phyloP scores from a whole-genome alignment of 2,113 vertebrate genomes.

The Sialia sialis region DNA sequence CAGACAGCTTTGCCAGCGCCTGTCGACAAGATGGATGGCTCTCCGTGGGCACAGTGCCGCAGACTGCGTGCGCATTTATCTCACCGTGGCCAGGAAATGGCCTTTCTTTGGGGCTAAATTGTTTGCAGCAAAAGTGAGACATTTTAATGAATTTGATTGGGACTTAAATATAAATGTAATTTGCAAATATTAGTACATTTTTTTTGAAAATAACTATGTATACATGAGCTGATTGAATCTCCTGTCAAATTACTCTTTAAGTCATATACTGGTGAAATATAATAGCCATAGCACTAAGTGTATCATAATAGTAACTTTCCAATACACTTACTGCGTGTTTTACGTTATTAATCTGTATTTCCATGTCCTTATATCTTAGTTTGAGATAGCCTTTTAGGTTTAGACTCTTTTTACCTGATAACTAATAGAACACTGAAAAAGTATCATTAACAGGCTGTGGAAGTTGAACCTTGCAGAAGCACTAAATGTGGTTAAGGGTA shows the following conservation, averaged over 20 bases:
- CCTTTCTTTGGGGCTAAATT: constrained; percentile 91
- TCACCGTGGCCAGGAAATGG: constrained; percentile 95
- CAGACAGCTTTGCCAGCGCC: constrained; percentile 87
- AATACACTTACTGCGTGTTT: not conserved
- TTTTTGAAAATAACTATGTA: not conserved
- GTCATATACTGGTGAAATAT: not conserved
- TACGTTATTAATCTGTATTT: not conserved
- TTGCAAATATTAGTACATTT: not conserved
- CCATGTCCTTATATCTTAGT: not conserved
- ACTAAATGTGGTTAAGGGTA: not conserved
- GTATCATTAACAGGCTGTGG: not conserved
- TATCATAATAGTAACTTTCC: not conserved
- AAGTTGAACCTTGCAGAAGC: not conserved
- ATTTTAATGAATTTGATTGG: not conserved
- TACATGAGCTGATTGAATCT: not conserved
- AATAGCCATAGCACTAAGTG: not conserved
- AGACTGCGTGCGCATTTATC: constrained; percentile 92
- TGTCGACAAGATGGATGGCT: constrained; percentile 91
- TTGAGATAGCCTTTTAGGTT: not conserved
- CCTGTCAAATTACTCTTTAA: not conserved
- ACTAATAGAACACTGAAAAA: not conserved
- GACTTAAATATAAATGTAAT: not conserved
- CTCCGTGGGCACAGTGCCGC: constrained; percentile 85
- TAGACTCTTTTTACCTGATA: not conserved
- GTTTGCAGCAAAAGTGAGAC: constrained; percentile 88